Percentiles rank a stretch among this genome's conserved stretches.
These are phyloP conservation scores for Laspeyria flexula DNA, from an alignment of 2,888 invertebrate species.

Conservation along the genomic window DNA sequence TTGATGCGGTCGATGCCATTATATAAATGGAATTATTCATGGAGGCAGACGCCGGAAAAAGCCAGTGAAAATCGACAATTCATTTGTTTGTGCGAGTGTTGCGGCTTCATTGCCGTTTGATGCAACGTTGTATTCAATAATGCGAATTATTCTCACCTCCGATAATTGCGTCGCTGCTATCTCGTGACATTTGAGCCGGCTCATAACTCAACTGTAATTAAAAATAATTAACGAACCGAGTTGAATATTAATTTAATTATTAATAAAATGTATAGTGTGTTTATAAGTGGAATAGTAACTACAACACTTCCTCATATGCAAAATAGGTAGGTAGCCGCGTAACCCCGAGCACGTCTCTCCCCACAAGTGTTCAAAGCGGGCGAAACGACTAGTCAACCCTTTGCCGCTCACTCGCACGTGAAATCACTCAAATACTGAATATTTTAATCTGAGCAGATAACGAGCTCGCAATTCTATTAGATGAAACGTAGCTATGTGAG, in stretches of 20 bases:
- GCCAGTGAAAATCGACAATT: conserved; percentile 78
- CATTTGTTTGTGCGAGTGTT: conserved; percentile 77
- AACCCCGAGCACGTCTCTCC: conserved; percentile 64
- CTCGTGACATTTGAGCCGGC: conserved; percentile 43
- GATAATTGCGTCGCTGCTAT: conserved; percentile 57
- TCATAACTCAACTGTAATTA: conserved; percentile 24
- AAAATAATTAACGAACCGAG: conserved; percentile 11
- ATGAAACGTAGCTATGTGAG: conserved; percentile 82
- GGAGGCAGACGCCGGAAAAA: conserved; percentile 75
- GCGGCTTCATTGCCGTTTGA: conserved; percentile 70
- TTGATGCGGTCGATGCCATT: conserved; percentile 79
- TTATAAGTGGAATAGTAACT: conserved; percentile 53
- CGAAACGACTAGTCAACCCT: conserved; percentile 85
- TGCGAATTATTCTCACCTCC: conserved; percentile 54
- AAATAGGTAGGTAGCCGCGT: conserved; percentile 64
- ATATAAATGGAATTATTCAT: conserved; percentile 83
- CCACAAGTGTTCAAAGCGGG: conserved; percentile 84
- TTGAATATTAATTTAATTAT: conserved; percentile 16
- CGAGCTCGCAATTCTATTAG: conserved; percentile 86
- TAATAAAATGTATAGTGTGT: conserved; percentile 33
- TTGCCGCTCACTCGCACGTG: conserved; percentile 85
- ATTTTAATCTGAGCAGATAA: conserved; percentile 87
- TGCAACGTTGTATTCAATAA: conserved; percentile 54
- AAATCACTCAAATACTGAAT: conserved; percentile 87
- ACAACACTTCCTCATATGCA: conserved; percentile 69